Evolutionary conservation across 1,140 invertebrate species (phyloP).

Genomic region (Lordiphosa clarofinis): DNA sequence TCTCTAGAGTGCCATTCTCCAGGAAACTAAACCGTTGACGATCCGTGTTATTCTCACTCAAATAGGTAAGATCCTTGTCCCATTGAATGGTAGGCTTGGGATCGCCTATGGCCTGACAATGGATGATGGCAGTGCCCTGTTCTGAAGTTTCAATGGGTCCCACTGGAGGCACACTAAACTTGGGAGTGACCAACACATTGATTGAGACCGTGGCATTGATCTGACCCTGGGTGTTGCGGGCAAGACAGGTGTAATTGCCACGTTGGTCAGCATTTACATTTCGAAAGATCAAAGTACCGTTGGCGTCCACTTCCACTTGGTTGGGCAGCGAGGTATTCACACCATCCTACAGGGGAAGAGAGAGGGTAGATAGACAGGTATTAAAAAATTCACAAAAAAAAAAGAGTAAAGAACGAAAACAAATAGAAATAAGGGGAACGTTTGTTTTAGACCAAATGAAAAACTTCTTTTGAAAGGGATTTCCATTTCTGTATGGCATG

Average conservation of each 20-base stretch:
- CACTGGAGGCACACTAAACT: conserved; percentile 86
- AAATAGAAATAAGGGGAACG: conserved; percentile 7
- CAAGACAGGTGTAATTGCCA: conserved; percentile 90
- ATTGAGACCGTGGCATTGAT: conserved; percentile 93
- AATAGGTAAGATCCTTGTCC: conserved; percentile 89
- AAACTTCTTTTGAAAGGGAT: conserved; percentile 38
- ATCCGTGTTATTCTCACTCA: conserved; percentile 78
- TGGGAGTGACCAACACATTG: conserved; percentile 93
- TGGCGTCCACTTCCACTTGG: conserved; percentile 87
- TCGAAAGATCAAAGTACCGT: conserved; percentile 92
- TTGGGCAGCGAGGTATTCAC: conserved; percentile 83
- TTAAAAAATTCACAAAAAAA: conserved; percentile 47
- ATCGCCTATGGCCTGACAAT: conserved; percentile 92
- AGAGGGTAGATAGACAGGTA: conserved; percentile 10
- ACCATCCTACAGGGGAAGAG: conserved; percentile 73
- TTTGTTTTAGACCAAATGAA: conserved; percentile 63
- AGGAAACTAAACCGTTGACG: conserved; percentile 85
- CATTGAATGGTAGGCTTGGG: conserved; percentile 93
- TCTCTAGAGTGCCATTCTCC: conserved; percentile 90
- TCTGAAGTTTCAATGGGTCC: conserved; percentile 89
- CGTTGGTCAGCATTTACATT: conserved; percentile 88
- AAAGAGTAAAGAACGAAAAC: background rate
- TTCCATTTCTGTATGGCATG: background rate
- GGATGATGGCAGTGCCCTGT: conserved; percentile 87
- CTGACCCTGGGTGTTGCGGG: conserved; percentile 87